Evolutionary conservation across 30 jellyfish, hydroid and myxozoan genomes (phyloP), one percentile per base, ranked within the genome.

Genomic region (Aurelia aurita complex sp. Pacific): DNA sequence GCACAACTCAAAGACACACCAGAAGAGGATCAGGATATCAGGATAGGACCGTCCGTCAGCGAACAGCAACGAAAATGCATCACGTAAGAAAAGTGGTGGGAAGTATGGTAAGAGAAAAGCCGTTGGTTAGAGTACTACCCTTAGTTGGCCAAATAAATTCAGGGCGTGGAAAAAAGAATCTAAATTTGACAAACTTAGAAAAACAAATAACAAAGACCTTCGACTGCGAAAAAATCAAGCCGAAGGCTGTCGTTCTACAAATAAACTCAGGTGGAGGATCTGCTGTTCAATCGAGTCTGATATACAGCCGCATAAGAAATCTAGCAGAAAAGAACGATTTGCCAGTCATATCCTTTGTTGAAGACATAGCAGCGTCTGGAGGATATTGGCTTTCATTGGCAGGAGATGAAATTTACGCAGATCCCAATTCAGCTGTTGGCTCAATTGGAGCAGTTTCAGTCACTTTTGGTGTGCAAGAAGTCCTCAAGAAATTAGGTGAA

Each of bases 381-480:
- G 98, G 98, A 5, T 92, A 92, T 46, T 92, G 98, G 98, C 88
- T 92, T 13, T 91, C 98, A 17, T 71, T 88, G 64, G 95, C 97
- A 15, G 98, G 98, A 19, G 89, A 87, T 66, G 98, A 92, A 77
- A 92, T 92, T 34, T 86, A 73, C 72, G 88, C 94, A 8, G 91
- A 92, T 52, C 74, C 82, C 2, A 86, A 82, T 67, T 80, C 98
- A n/a, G 79, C 86, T 67, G 79, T 92, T 80, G 98, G 97, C 14
- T 81, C 93, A 10, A 82, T 92, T 72, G 98, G 98, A 16, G 98
- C 80, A 0, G 15, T 92, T 6, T 65, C 73, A 61, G 61, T 73
- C 72, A n/a, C 19, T 46, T 85, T 92, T 80, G 98, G 96, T 5
- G 32, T 86, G 35, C 87, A 86, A 34, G 96, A 81, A 59, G 72